phyloP scores from a whole-genome alignment of 64 coral and sea anemone species.

The Actinia tenebrosa region DNA sequence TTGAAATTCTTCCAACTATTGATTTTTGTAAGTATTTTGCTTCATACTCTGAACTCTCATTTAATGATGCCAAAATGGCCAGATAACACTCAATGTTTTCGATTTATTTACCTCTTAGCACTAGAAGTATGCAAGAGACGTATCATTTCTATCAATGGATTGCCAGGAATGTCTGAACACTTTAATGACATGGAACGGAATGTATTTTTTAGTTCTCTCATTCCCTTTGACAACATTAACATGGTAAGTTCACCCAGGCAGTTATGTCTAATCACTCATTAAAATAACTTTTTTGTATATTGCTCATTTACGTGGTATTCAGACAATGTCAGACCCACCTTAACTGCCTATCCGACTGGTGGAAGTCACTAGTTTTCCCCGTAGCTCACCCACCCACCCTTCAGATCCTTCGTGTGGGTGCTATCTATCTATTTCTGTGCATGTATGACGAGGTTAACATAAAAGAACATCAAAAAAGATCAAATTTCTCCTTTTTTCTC shows the following conservation, averaged over 20 bases:
- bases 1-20: conserved; percentile 86
- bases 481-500: background rate
- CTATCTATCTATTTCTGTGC: background rate
- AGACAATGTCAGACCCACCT: background rate
- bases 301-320: background rate
- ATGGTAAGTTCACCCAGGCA: conserved; percentile 49
- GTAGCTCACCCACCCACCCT: background rate
- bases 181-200: conserved; percentile 85
- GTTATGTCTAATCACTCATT: background rate
- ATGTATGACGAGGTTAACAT: background rate
- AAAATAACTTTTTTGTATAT: no score
- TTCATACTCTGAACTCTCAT: background rate
- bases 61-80: no score
- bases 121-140: conserved; percentile 94
- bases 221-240: conserved; percentile 90
- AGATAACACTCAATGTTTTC: no score
- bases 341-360: background rate
- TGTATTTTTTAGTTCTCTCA: conserved; percentile 79
- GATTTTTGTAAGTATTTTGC: conserved; percentile 72
- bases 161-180: conserved; percentile 87
- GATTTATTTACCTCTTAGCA: conserved; percentile 35
- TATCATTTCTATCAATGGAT: conserved; percentile 68
- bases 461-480: background rate
- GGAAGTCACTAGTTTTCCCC: background rate
- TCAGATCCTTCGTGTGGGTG: background rate